These are phyloP conservation scores for Dendrolimus houi DNA, from an alignment of 2,888 invertebrate species.

Conservation along the genomic window DNA sequence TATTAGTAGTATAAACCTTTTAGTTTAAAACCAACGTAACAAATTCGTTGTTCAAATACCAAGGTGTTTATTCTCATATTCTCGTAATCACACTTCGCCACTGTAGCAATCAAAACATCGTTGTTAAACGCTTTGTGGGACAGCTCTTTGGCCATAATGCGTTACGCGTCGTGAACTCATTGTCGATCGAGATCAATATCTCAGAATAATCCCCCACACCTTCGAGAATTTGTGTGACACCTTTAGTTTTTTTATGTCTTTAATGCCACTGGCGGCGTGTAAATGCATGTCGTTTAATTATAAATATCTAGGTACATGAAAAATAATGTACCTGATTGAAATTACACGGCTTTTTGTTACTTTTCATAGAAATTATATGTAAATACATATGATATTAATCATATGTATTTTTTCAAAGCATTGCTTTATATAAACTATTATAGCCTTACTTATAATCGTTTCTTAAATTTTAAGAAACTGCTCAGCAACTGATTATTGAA, in stretches of 20 bases:
- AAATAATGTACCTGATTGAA: too few species aligned
- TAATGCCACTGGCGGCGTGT: not conserved
- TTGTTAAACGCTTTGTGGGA: not conserved
- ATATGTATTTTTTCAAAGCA: too few species aligned
- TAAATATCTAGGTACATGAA: too few species aligned
- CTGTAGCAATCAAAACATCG: slow-evolving; percentile 1
- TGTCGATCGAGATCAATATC: slow-evolving; percentile 50
- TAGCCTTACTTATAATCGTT: too few species aligned
- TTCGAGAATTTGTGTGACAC: slow-evolving; percentile 3
- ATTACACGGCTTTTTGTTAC: too few species aligned
- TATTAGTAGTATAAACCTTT: not conserved
- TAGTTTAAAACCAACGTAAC: not conserved
- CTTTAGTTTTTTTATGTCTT: not conserved
- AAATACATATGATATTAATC: too few species aligned
- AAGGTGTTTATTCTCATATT: slow-evolving; percentile 12
- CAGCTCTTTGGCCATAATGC: not conserved
- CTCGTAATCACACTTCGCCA: slow-evolving; percentile 4
- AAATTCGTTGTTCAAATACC: not conserved
- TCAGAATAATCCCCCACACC: slow-evolving; percentile 37
- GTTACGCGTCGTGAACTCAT: slow-evolving; percentile 20
- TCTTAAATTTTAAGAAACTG: too few species aligned
- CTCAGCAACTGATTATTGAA: too few species aligned
- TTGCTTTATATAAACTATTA: too few species aligned
- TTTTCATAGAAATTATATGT: too few species aligned
- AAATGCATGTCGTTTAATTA: not conserved